A percentile compares a stretch with the other conserved stretches of the same genome.
Conservation (phyloP, 2,113 vertebrate genomes). For the Callospermophilus lateralis region DNA sequence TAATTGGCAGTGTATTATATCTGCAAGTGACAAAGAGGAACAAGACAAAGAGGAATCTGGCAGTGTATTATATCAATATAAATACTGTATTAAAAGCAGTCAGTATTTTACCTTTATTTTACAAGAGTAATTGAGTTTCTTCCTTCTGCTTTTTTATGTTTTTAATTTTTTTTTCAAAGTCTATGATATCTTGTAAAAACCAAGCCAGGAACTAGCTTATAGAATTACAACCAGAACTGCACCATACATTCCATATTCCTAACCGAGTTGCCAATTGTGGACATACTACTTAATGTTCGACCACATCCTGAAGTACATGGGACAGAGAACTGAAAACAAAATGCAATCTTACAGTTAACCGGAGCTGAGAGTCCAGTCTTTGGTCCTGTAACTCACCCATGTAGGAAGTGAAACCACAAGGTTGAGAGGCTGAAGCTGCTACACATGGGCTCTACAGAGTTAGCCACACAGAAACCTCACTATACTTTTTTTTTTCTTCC, state of each 20-base stretch:
- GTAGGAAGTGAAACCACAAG: background rate
- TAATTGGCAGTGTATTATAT: background rate
- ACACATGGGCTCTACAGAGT: background rate
- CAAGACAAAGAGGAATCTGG: background rate
- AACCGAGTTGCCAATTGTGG: background rate
- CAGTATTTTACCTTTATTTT: no score
- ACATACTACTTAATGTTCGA: background rate
- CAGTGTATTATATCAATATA: no score
- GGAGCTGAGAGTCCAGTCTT: background rate
- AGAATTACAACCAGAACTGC: conserved; percentile 4
- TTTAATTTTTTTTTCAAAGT: conserved; percentile 22
- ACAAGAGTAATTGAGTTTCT: background rate
- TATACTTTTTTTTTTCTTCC: background rate
- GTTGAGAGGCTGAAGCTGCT: background rate
- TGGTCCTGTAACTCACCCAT: background rate
- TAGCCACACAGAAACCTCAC: background rate
- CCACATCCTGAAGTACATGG: background rate
- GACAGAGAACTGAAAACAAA: background rate
- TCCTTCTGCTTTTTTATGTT: background rate
- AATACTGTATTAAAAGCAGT: no score
- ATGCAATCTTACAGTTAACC: background rate
- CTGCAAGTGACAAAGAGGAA: background rate
- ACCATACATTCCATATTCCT: background rate
- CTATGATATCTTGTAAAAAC: conserved; percentile 50
- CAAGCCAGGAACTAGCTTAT: background rate